These are phyloP conservation scores for Microtus ochrogaster DNA, from an alignment of 2,113 vertebrate species.

Conservation along the genomic window DNA sequence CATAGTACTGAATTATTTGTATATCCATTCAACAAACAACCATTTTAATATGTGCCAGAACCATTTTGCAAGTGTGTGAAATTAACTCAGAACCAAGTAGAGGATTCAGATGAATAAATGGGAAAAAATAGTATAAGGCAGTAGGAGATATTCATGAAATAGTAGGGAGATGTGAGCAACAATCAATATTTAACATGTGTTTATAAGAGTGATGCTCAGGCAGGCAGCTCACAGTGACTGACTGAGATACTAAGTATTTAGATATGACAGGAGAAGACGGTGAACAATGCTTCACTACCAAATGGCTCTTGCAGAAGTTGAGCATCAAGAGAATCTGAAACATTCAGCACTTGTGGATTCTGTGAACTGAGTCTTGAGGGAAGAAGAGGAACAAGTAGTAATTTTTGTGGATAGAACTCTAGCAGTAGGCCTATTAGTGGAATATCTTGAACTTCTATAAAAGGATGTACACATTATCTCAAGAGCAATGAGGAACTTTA, in stretches of 20 bases:
- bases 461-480: not conserved
- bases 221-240: not conserved
- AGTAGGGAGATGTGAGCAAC: not conserved
- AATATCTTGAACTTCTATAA: not conserved
- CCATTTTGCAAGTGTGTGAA: not conserved
- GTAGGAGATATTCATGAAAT: not conserved
- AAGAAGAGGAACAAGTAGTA: not conserved
- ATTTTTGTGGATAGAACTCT: not conserved
- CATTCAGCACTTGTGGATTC: not conserved
- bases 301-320: not conserved
- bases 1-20: not conserved
- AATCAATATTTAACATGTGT: accelerated
- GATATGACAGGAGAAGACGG: not conserved
- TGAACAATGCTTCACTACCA: not conserved
- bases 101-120: not conserved
- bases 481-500: not conserved
- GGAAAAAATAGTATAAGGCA: not conserved
- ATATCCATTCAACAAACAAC: not conserved
- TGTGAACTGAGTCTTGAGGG: too few species aligned
- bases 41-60: not conserved
- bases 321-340: not conserved
- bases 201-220: not conserved
- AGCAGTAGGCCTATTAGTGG: not conserved
- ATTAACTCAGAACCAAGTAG: not conserved
- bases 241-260: not conserved